Evolutionary conservation across 2,888 invertebrate genomes (phyloP).

Genomic region (Tetropium fuscum): DNA sequence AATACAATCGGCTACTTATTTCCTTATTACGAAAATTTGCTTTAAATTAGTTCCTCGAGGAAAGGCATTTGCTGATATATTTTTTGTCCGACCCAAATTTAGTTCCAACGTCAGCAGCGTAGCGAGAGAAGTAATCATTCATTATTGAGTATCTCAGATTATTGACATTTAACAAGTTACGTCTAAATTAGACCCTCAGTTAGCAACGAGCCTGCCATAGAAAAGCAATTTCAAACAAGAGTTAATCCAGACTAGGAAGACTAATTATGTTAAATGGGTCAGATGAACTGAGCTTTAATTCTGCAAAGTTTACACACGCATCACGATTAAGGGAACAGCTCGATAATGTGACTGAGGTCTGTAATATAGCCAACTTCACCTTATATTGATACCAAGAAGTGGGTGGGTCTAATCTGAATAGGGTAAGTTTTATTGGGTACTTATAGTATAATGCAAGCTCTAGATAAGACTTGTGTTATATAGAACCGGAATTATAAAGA

Average conservation of each 20-base stretch:
- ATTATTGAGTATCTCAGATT: conserved; percentile 10
- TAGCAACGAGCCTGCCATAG: conserved; percentile 28
- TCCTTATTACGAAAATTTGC: no score
- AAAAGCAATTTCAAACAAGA: conserved; percentile 41
- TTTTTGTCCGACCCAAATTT: no score
- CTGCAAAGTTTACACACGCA: conserved; percentile 52
- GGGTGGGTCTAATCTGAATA: conserved; percentile 27
- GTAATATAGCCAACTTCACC: conserved; percentile 42
- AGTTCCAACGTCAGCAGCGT: no score
- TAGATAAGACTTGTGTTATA: no score
- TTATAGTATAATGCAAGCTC: no score
- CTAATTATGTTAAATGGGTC: conserved; percentile 58
- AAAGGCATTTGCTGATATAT: no score
- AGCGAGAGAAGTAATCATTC: no score
- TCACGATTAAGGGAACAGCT: conserved; percentile 57
- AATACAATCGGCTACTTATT: no score
- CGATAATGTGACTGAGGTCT: conserved; percentile 60
- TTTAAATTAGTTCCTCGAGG: no score
- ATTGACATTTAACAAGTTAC: conserved; percentile 33
- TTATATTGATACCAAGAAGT: conserved; percentile 39
- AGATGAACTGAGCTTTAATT: conserved; percentile 55
- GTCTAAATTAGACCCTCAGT: conserved; percentile 30
- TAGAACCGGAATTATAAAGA: no score
- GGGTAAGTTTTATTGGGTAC: conserved; percentile 11
- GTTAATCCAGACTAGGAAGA: conserved; percentile 51